Evolutionary conservation across 2,113 vertebrate genomes (phyloP), one percentile per base, ranked within the genome.

Genomic region (Hydrolagus affinis): DNA sequence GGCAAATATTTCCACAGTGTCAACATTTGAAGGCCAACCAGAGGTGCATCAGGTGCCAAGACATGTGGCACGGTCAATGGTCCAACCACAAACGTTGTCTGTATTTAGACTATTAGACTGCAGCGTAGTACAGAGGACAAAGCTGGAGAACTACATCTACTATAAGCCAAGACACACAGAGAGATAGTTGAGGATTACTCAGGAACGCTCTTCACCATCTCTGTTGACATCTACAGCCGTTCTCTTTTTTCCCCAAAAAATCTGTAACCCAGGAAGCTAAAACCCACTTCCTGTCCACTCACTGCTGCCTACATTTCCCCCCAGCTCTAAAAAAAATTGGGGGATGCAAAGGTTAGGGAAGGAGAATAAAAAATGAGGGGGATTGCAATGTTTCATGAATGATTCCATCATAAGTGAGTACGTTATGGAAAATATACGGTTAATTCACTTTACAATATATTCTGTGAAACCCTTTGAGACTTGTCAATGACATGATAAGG

Each of bases 71-170:
- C 21, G 62, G 66, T 83, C 78, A 32, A 17, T 66, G 66, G 4
- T 32, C 32, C 25, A 66, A 83, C 78, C 78, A 66, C 78, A 68
- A 19, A 66, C 6, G 44, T 32, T 68, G 78, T 83, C 78, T 83
- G 78, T 83, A 83, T 83, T 83, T 83, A 83, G 78, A 68, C 62
- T 83, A 66, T 83, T 9, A 3, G 60, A 83, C 30, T 75, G 73
- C 73, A 75, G 44, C 44, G 44, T 62, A 83, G 60, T 23, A 83
- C 62, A 66, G 15, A 68, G 64, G 25, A 32, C 62, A 83, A 62
- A 19, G 28, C 60, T 66, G 25, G 57, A 30, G 17, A 44, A 44
- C 44, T 21, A 32, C 62, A 32, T 44, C 44, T 44, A 44, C 25
- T 32, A 11, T 28, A 44, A 83, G 25, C 78, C 78, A 83, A 32